Percentiles rank a stretch among this genome's conserved stretches.
phyloP scores from a whole-genome alignment of 2,797 vertebrate species.

The Synaphobranchus kaupii region DNA sequence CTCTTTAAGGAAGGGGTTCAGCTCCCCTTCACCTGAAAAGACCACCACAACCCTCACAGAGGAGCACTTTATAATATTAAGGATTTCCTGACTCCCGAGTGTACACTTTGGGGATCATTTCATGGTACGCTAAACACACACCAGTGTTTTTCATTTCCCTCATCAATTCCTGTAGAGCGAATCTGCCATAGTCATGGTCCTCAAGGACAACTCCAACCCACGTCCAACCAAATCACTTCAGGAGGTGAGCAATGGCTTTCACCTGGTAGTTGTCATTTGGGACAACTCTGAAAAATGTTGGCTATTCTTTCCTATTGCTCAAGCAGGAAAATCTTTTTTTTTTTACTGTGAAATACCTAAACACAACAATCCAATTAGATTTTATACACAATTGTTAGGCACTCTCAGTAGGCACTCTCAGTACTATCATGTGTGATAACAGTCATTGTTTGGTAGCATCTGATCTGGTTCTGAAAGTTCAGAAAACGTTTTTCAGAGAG shows the following conservation, averaged over 20 bases:
- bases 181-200: conserved; percentile 74
- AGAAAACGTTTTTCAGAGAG: too few relatives aligned
- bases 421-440: too few relatives aligned
- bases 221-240: conserved; percentile 69
- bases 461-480: too few relatives aligned
- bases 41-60: conserved; percentile 71
- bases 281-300: conserved; percentile 74
- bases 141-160: conserved; percentile 63
- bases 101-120: conserved; percentile 73
- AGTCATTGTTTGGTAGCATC: not conserved
- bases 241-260: conserved; percentile 71
- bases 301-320: conserved; percentile 66
- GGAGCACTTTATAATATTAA: conserved; percentile 69
- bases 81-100: conserved; percentile 62
- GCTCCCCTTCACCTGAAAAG: conserved; percentile 74
- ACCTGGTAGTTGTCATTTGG: conserved; percentile 77
- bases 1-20: conserved; percentile 71
- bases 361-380: too few relatives aligned
- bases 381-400: too few relatives aligned
- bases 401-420: not conserved
- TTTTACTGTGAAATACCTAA: too few relatives aligned
- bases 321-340: conserved; percentile 70
- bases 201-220: conserved; percentile 72
- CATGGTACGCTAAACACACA: conserved; percentile 71
- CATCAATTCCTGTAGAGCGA: conserved; percentile 69